Evolutionary conservation across 2,888 invertebrate genomes (phyloP), one percentile per base, ranked within the genome.

Genomic region (Mellilla xanthometata): DNA sequence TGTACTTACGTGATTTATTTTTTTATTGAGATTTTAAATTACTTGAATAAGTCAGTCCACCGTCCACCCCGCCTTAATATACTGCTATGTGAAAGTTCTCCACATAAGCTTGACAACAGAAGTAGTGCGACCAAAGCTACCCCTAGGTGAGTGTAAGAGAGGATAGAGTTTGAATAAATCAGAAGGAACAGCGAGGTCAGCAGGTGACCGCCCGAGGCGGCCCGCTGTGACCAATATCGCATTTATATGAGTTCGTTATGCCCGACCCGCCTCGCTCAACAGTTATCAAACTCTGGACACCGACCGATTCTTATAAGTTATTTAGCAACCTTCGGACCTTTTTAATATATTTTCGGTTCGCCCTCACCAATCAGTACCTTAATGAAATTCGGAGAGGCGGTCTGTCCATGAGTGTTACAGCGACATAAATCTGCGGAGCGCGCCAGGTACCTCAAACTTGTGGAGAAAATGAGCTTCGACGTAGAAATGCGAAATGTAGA

Each of bases 221-320:
- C 50, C 60, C 62, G 48, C 47, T 57, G 64, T 57, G 66, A 56
- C 60, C 71, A 61, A 73, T 75, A 72, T 65, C 72, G 74, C 71
- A 78, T 77, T 76, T 79, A 76, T 72, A 78, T 73, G 72, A 72
- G 69, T 74, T 75, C 69, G 72, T 77, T 76, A 73, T 56, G 62
- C 54, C 56, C 55, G 60, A 36, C 47, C 47, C 32, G 13, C 31
- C 41, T 27, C 58, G 45, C 54, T 50, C 54, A 52, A 63, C 62
- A 52, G 60, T 68, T 74, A 71, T 74, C 64, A 64, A 65, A 63
- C 57, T 56, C 32, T 48, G 51, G 54, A 55, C 58, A 58, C 57
- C 40, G 34, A 42, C n/a, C 43, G 28, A 38, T 52, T 26, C 26
- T 26, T 58, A 65, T 59, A 57, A 59, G 64, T 63, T 64, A 70